phyloP scores from a whole-genome alignment of 2,113 vertebrate genomes.

The Camelus dromedarius region DNA sequence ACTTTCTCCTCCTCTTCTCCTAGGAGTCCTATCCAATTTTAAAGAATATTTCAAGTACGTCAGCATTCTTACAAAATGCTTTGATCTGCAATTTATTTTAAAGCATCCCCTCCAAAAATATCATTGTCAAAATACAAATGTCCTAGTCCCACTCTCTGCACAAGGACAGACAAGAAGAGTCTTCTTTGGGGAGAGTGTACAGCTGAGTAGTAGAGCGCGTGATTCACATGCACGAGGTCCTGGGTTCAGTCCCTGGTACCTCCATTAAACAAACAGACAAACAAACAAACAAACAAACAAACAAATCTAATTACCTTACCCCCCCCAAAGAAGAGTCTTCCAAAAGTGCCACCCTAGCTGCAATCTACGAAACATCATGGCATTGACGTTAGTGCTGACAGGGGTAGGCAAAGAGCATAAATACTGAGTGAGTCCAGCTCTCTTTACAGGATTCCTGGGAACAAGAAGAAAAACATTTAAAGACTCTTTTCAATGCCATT shows the following conservation, averaged over 20 bases:
- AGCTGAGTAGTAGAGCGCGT: no score
- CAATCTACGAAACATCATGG: neutral
- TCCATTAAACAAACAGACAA: no score
- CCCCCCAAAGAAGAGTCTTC: neutral
- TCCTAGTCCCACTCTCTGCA: neutral
- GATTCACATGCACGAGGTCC: no score
- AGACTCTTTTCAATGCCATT: neutral
- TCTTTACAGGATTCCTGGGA: neutral
- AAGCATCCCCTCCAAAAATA: neutral
- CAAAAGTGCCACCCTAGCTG: neutral
- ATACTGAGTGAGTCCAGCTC: neutral
- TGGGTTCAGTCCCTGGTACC: no score
- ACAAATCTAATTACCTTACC: no score
- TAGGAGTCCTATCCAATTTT: neutral
- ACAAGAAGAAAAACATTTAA: neutral
- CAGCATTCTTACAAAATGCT: conserved; percentile 4
- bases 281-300: no score
- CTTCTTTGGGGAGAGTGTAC: neutral
- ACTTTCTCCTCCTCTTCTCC: neutral
- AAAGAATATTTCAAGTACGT: neutral
- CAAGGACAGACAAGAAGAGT: neutral
- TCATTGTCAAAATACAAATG: neutral
- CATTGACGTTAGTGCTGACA: neutral
- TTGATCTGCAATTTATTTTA: neutral
- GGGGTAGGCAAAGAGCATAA: neutral